Evolutionary conservation across 2,797 vertebrate genomes (phyloP), one percentile per base, ranked within the genome.

Genomic region (Urosaurus nigricauda): DNA sequence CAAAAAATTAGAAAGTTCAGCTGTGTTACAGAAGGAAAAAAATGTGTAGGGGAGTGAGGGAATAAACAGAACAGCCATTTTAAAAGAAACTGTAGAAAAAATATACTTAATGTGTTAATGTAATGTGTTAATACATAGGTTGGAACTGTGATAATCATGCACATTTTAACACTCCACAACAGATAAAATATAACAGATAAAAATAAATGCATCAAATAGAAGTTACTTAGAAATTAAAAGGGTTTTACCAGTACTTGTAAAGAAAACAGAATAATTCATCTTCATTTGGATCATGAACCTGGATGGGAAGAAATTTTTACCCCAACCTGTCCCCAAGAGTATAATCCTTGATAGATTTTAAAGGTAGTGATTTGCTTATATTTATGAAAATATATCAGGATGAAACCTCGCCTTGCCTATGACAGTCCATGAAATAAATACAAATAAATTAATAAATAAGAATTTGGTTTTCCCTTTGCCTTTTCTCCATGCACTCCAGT

Each of bases 1-100:
- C 85, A 87, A 94, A 93, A 93, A 73, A 85, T 87, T 77, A 92
- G 84, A 84, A 43, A 85, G 60, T 51, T 92, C 63, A 89, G 82
- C 70, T 89, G 71, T 0, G 63, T 19, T 71, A 0, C 77, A 85
- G 79, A 89, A 89, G 90, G 92, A 43, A 89, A 86, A 35, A 63
- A 92, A 85, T 89, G 8, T 87, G 82, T 26, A 43, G 19, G 19
- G 9, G 9, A 40, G 24, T 89, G 71, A 29, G 14, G 87, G 35
- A 90, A 88, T 74, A 14, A 53, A 83, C 35, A 26, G 29, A 68
- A 32, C 65, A 32, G 29, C 29, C 29, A 6, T 56, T 73, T 47
- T 14, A 37, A 12, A 35, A 56, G 35, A 58, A 56, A 37, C 53
- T 12, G 47, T 56, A 84, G 51, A 29, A 24, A 35, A 53, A 56